Base-by-base conservation (phyloP, 2,888 invertebrate species). In the Hirtodrosophila histrioides region DNA sequence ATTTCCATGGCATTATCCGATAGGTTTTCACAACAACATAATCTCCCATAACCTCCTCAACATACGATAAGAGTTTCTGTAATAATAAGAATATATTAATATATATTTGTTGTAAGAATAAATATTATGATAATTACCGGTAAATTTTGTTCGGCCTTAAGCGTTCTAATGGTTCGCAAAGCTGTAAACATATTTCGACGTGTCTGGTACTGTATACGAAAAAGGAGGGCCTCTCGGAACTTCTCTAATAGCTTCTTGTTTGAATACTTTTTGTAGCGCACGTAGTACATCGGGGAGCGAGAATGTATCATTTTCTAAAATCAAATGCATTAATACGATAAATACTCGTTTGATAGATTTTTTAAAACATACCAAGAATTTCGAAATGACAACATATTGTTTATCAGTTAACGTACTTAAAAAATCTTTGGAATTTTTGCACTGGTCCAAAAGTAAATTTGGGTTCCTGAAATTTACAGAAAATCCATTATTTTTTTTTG, bases 1-100 rank as follows among this genome's bases (percentile, higher is more conserved):
- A 91, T 57, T 88, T 90, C 88, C 91, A 89, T 31, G 90, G 90
- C 89, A 91, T 89, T 3, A 91, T 82, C 5, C 91, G 89, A 39
- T 81, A 63, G 0, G 91, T 91, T 69, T 91, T 91, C 0, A 80
- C 55, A 2, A 89, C 86, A 3, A 90, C 86, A 67, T 89, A 91
- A 36, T 89, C 86, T 0, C 91, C 89, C 89, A 91, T 89, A 0
- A 88, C 65, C 44, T 85, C 62, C 67, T 91, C 91, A 3, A 90
- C 75, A 31, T 78, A 90, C 10, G 78, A 10, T 0, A 54, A n/a
- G 0, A 70, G 53, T 8, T 0, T n/a, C 70, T 70, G 8, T 9
- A 9, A 12, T 10, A 27, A 11, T 9, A 3, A 45, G 31, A 31
- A 7, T 4, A 31, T 31, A 1, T 4, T 6, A 27, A 27, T 3